Evolutionary conservation across 2,888 invertebrate species (phyloP).

Genomic region (Psylliodes chrysocephalus): DNA sequence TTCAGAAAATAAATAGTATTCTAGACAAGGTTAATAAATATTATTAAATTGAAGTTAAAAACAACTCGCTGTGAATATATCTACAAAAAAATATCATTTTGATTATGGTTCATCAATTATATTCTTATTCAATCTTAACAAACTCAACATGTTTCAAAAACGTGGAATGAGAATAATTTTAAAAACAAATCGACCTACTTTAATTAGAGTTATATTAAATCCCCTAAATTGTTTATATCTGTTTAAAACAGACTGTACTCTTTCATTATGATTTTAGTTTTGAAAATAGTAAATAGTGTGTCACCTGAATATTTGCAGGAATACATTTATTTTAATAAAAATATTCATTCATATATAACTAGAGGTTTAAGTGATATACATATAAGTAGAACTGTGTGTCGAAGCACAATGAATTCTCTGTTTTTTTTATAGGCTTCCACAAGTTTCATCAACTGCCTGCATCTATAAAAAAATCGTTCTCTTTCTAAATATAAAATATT

Average conservation of each 20-base stretch:
- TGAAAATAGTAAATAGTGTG: not conserved
- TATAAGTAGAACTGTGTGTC: no score
- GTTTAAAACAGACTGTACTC: not conserved
- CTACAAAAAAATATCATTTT: not conserved
- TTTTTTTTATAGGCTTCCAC: not conserved
- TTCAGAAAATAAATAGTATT: constrained; percentile 3
- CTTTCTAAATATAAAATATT: not conserved
- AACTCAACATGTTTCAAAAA: no score
- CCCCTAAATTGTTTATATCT: not conserved
- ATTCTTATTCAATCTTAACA: no score
- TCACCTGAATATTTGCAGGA: not conserved
- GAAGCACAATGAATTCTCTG: not conserved
- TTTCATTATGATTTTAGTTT: not conserved
- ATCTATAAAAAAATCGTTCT: not conserved
- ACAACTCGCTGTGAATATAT: no score
- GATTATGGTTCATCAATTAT: not conserved
- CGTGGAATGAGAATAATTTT: no score
- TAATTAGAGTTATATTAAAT: not conserved
- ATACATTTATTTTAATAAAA: constrained; percentile 1
- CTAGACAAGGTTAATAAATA: no score
- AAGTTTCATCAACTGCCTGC: not conserved
- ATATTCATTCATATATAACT: constrained; percentile 3
- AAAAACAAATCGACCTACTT: not conserved
- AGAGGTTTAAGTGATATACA: no score
- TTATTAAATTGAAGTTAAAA: no score